Conservation (phyloP, 2,113 vertebrate species). For the Thermophis baileyi region DNA sequence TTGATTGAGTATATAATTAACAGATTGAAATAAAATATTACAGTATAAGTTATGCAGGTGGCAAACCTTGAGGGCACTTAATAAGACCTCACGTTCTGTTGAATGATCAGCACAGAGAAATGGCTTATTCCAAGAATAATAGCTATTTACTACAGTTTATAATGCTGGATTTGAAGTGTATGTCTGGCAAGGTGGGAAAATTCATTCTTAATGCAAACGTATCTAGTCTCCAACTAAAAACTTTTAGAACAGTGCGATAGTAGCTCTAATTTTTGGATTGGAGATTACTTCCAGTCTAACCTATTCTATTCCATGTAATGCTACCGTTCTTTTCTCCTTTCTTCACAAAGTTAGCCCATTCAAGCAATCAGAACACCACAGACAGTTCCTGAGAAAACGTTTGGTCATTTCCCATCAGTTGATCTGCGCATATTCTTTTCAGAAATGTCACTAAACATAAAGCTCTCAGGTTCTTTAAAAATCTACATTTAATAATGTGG, state of each 20-base stretch:
- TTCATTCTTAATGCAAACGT: background rate
- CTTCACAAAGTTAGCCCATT: background rate
- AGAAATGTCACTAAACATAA: background rate
- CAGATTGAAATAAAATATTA: conserved; percentile 16
- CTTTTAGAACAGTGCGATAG: background rate
- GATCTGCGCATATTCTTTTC: background rate
- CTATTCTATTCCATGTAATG: background rate
- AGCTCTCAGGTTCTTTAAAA: background rate
- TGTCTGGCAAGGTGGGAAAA: background rate
- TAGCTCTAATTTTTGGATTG: background rate
- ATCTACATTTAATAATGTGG: background rate
- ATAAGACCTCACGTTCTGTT: background rate
- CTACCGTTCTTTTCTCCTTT: background rate
- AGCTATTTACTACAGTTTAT: background rate
- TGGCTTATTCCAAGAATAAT: background rate
- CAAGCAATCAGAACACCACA: background rate
- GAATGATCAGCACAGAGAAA: background rate
- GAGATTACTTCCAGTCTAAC: background rate
- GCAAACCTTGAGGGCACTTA: background rate
- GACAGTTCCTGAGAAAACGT: background rate
- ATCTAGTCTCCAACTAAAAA: background rate
- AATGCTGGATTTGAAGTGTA: background rate
- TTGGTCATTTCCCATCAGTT: background rate
- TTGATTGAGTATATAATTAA: conserved; percentile 24
- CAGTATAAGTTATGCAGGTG: background rate